Evolutionary conservation across 2,797 vertebrate species (phyloP), one percentile per base, ranked within the genome.

Genomic region (Hybognathus amarus): DNA sequence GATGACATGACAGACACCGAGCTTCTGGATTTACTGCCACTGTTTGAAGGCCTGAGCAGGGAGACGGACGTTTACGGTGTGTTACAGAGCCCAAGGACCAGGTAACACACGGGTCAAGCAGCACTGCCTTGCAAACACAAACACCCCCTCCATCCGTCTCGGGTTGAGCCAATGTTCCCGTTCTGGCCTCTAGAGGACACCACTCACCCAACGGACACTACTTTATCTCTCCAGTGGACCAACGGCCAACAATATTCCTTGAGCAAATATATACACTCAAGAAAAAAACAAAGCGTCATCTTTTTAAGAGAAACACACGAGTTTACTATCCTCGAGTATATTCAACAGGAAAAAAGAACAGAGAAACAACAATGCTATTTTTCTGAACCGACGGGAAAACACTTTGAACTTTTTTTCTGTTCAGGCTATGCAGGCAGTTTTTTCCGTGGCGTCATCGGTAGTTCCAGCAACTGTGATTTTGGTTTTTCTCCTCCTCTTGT

Each of bases 1-100:
- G 97, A 99, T 76, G 97, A 99, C 95, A 98, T 98, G 97, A 95
- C 95, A 0, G 97, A 99, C 95, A 98, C 96, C 0, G 97, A 99
- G 91, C 95, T 99, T 86, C 95, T 98, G 73, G 97, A 99, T 50
- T 67, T 83, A 64, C 85, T 89, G 91, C 96, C 96, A 81, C 93
- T 99, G 92, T 98, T 99, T 56, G 97, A 99, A 94, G 96, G 96
- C 88, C 94, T 99, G 89, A 95, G 94, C 90, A 92, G 92, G 89
- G 98, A 99, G 90, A 96, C 97, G 68, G 97, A 97, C 75, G 93
- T 99, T 94, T 98, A 98, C 93, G 95, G 93, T 87, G 92, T 96
- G 92, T 93, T 99, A 90, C 97, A 98, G 92, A 96, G 95, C 91
- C 95, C 97, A 89, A 97, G 96, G 90, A 89, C 91, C 89, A 95